Percentiles rank a stretch among this genome's conserved stretches.
Evolutionary conservation across 1,140 invertebrate genomes (phyloP).

Genomic region (Dufourea novaeangliae): DNA sequence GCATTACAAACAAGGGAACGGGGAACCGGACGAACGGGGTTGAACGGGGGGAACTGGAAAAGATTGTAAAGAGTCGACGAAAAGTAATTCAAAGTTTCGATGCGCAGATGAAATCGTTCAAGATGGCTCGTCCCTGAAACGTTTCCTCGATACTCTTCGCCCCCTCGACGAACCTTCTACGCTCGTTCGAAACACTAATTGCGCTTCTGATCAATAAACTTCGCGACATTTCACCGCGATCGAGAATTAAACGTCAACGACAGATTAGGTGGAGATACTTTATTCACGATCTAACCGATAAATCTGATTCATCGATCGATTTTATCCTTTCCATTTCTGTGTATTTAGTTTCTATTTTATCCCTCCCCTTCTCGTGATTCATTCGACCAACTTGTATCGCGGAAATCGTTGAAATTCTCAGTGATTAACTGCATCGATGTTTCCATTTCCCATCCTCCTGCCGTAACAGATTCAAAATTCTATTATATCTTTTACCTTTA

Average conservation of each 20-base stretch:
- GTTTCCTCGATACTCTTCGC: constrained; percentile 73
- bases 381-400: too few relatives aligned
- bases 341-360: not conserved
- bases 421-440: constrained; percentile 24
- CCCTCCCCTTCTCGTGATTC: too few relatives aligned
- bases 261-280: not conserved
- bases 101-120: constrained; percentile 65
- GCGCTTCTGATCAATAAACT: constrained; percentile 63
- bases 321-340: not conserved
- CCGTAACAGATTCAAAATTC: constrained; percentile 15
- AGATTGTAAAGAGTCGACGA: constrained; percentile 63
- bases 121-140: constrained; percentile 44
- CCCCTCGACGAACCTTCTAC: constrained; percentile 46
- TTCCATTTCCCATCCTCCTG: constrained; percentile 4
- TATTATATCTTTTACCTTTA: constrained; percentile 17
- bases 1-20: constrained; percentile 13
- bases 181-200: constrained; percentile 67
- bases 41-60: constrained; percentile 4
- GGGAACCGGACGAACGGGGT: too few relatives aligned
- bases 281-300: not conserved
- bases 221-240: not conserved
- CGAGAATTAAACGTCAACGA: not conserved
- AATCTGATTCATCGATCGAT: not conserved
- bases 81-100: constrained; percentile 74
- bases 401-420: constrained; percentile 20